Percentiles rank a stretch among this genome's conserved stretches.
These are phyloP conservation scores for Andrena dorsata DNA, from an alignment of 2,888 invertebrate genomes.

Conservation along the genomic window DNA sequence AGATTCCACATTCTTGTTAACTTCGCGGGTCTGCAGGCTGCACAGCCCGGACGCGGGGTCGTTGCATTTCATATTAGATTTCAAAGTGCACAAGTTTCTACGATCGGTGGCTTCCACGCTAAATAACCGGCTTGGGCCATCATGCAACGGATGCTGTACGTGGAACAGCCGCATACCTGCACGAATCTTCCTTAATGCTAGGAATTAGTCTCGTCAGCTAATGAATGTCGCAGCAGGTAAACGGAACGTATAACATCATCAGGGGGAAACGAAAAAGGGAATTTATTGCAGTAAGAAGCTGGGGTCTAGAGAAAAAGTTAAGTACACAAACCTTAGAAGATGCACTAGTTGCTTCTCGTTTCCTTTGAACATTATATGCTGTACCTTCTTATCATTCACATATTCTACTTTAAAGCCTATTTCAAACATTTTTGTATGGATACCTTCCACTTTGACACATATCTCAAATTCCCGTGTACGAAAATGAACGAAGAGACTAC, in stretches of 20 bases:
- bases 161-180: constrained; percentile 22
- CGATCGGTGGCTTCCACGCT: constrained; percentile 8
- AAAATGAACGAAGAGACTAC: too few relatives aligned
- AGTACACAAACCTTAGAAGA: background rate
- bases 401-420: too few relatives aligned
- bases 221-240: constrained; percentile 31
- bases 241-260: constrained; percentile 14
- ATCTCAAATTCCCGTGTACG: too few relatives aligned
- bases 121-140: constrained; percentile 17
- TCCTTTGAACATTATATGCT: too few relatives aligned
- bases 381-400: too few relatives aligned
- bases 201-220: constrained; percentile 30
- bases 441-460: too few relatives aligned
- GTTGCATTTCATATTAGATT: constrained; percentile 2
- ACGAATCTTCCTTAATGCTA: constrained; percentile 29
- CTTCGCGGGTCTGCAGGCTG: background rate
- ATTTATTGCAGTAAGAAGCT: background rate
- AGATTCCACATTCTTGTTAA: too few relatives aligned
- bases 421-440: too few relatives aligned
- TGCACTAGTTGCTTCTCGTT: too few relatives aligned
- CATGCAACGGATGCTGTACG: constrained; percentile 16
- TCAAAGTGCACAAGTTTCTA: background rate
- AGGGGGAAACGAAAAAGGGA: background rate
- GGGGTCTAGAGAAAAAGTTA: background rate
- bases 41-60: background rate